These are phyloP conservation scores for Tachysurus fulvidraco DNA, from an alignment of 2,113 vertebrate genomes.

Conservation along the genomic window DNA sequence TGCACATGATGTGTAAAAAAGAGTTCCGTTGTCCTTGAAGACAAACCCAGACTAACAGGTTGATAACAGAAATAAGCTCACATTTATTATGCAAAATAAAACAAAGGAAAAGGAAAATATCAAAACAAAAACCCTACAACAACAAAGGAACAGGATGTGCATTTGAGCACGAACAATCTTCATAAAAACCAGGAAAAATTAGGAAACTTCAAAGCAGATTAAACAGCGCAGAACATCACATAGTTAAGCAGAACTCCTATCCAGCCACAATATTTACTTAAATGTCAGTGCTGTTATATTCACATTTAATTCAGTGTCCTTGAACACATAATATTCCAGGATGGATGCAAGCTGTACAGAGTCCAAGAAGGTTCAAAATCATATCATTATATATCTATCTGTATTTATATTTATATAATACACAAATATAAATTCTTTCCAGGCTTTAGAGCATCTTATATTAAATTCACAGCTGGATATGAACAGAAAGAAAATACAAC, in stretches of 20 bases:
- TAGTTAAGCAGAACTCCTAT: conserved; percentile 48
- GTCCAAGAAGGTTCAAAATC: conserved; percentile 61
- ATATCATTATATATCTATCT: conserved; percentile 71
- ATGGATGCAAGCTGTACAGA: conserved; percentile 62
- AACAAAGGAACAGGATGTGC: conserved; percentile 35
- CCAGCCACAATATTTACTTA: conserved; percentile 51
- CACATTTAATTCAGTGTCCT: conserved; percentile 57
- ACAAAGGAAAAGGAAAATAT: conserved; percentile 27
- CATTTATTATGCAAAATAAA: conserved; percentile 57
- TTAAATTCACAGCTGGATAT: conserved; percentile 67
- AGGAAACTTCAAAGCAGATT: conserved; percentile 34
- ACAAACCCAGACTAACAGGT: conserved; percentile 32
- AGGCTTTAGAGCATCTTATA: conserved; percentile 74
- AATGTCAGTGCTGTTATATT: conserved; percentile 35
- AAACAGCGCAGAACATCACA: conserved; percentile 46
- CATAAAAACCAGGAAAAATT: conserved; percentile 19
- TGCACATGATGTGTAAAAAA: conserved; percentile 24
- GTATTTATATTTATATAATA: conserved; percentile 77
- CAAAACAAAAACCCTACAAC: conserved; percentile 24
- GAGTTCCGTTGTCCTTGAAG: conserved; percentile 3
- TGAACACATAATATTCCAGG: conserved; percentile 52
- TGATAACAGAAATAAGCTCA: conserved; percentile 45
- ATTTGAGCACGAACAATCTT: conserved; percentile 28
- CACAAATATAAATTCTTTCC: conserved; percentile 76
- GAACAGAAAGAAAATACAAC: conserved; percentile 56